These are phyloP conservation scores for Cephus cinctus DNA, from an alignment of 1,140 invertebrate species.

Conservation along the genomic window DNA sequence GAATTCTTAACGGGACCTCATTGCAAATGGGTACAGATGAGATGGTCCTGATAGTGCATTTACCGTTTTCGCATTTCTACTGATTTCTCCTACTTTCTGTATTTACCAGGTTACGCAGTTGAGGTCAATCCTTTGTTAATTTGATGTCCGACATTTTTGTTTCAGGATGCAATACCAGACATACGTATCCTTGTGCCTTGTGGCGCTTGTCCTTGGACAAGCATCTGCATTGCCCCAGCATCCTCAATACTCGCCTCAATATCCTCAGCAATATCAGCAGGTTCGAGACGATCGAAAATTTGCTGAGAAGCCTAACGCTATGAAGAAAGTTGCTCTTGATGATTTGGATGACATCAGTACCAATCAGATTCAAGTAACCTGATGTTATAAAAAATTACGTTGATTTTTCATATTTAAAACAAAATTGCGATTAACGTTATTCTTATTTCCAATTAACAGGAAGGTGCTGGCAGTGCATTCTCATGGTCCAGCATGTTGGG, in stretches of 20 bases:
- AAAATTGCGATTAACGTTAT: not conserved
- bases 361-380: constrained; percentile 71
- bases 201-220: constrained; percentile 47
- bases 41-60: too few relatives aligned
- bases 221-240: constrained; percentile 46
- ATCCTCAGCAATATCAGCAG: constrained; percentile 55
- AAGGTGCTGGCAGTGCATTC: constrained; percentile 65
- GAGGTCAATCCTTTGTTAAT: not conserved
- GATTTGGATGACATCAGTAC: constrained; percentile 78
- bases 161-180: constrained; percentile 45
- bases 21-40: too few relatives aligned
- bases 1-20: too few relatives aligned
- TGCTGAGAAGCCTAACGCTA: constrained; percentile 81
- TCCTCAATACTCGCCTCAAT: constrained; percentile 34
- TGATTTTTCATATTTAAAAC: constrained; percentile 5
- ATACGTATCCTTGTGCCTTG: constrained; percentile 41
- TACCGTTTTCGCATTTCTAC: too few relatives aligned
- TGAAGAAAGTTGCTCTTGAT: constrained; percentile 81
- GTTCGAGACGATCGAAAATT: constrained; percentile 69
- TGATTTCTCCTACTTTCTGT: too few relatives aligned
- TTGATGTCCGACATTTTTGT: constrained; percentile 1
- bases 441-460: constrained; percentile 42
- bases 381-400: not conserved
- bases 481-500: constrained; percentile 84
- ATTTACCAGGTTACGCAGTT: not conserved